Percentiles rank a stretch among this genome's conserved stretches.
phyloP scores from a whole-genome alignment of 2,113 vertebrate genomes.

The Eonycteris spelaea region DNA sequence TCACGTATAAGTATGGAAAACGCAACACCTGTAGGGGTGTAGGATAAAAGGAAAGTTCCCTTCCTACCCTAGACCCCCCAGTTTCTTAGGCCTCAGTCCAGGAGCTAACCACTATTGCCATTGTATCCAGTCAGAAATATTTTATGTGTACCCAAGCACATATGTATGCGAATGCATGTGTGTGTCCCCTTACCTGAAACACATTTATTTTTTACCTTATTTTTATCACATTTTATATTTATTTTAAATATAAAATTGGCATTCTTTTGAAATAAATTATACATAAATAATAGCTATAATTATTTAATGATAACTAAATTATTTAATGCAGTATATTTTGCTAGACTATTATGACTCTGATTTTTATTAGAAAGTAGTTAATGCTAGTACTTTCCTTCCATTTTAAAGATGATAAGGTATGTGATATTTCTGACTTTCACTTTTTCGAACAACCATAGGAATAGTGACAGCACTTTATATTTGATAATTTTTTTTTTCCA shows the following conservation, averaged over 20 bases:
- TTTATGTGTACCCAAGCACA: not conserved
- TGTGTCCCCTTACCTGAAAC: not conserved
- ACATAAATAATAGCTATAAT: not conserved
- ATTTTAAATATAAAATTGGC: not conserved
- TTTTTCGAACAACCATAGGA: not conserved
- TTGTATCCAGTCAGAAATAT: not conserved
- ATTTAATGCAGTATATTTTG: slow-evolving; percentile 7
- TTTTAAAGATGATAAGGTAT: not conserved
- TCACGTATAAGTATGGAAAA: not conserved
- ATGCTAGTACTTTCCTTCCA: not conserved
- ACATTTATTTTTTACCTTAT: not conserved
- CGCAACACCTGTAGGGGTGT: not conserved
- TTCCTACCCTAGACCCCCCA: not conserved
- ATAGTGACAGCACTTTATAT: not conserved
- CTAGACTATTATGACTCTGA: not conserved
- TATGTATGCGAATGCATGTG: not conserved
- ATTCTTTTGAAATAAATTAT: not conserved
- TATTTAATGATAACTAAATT: not conserved
- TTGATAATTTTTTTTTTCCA: not conserved
- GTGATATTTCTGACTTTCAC: slow-evolving; percentile 5
- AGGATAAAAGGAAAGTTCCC: not conserved
- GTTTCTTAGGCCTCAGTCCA: not conserved
- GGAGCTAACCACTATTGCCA: not conserved
- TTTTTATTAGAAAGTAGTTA: slow-evolving; percentile 23
- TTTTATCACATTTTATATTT: not conserved